Conservation (phyloP, 1,140 invertebrate species). For the Scaptomyza hsui region DNA sequence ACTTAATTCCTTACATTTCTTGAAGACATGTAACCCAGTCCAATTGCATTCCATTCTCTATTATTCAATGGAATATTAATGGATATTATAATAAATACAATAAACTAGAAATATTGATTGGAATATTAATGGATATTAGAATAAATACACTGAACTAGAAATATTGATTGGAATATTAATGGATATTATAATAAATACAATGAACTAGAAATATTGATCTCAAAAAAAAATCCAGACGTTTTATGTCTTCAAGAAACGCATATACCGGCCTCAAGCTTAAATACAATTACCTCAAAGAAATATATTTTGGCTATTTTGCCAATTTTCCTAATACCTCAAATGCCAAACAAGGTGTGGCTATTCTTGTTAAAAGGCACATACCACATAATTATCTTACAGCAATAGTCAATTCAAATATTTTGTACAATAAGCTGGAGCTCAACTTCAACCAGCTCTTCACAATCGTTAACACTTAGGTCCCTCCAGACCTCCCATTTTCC, state of each 20-base stretch:
- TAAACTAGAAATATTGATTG: constrained; percentile 12
- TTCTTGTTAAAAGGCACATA: constrained; percentile 19
- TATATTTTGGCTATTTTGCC: too few relatives aligned
- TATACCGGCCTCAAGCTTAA: too few relatives aligned
- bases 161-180: too few relatives aligned
- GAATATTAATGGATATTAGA: too few relatives aligned
- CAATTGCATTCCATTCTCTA: too few relatives aligned
- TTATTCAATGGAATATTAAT: constrained; percentile 28
- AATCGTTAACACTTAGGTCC: constrained; percentile 14
- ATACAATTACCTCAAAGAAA: too few relatives aligned
- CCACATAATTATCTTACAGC: neutral
- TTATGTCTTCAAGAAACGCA: neutral
- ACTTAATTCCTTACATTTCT: too few relatives aligned
- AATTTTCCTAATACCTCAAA: neutral
- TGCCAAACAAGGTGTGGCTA: constrained; percentile 18
- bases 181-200: constrained; percentile 21
- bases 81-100: constrained; percentile 25
- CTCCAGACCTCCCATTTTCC: constrained; percentile 7
- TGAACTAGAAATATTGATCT: constrained; percentile 10
- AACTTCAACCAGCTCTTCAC: too few relatives aligned
- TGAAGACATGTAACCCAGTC: too few relatives aligned
- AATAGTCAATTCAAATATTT: constrained; percentile 1
- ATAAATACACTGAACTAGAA: too few relatives aligned
- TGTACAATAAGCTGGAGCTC: neutral
- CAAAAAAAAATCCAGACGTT: neutral